These are phyloP conservation scores for Pristionchus maxplancki DNA, from an alignment of 2,888 invertebrate genomes.

Conservation along the genomic window DNA sequence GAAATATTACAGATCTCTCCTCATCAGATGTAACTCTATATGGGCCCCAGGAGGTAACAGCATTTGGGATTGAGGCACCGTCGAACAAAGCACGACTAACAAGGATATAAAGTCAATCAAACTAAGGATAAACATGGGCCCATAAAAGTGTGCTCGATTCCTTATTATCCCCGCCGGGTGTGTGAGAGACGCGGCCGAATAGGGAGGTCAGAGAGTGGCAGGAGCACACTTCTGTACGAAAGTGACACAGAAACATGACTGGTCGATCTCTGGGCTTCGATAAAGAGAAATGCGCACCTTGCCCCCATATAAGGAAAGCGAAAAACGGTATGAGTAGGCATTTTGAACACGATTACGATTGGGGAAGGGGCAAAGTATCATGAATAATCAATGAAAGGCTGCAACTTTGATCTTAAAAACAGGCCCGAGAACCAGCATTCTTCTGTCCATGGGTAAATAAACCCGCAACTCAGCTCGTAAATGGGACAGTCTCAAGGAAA, in stretches of 20 bases:
- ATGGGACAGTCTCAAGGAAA: conserved; percentile 19
- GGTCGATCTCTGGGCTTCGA: not conserved
- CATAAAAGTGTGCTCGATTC: not conserved
- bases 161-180: not conserved
- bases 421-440: not conserved
- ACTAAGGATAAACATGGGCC: not conserved
- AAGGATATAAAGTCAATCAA: too few relatives aligned
- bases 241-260: not conserved
- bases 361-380: not conserved
- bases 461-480: not conserved
- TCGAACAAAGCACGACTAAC: too few relatives aligned
- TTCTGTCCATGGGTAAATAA: not conserved
- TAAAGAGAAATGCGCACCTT: conserved; percentile 7
- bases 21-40: too few relatives aligned
- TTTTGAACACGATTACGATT: not conserved
- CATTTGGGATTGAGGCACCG: too few relatives aligned
- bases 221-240: not conserved
- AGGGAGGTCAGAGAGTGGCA: conserved; percentile 7
- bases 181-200: not conserved
- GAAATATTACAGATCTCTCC: too few relatives aligned
- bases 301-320: not conserved
- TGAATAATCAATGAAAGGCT: too few relatives aligned
- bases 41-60: too few relatives aligned
- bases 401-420: too few relatives aligned
- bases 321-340: not conserved